Base-by-base conservation (phyloP, 2,888 invertebrate genomes). In the Tryphoninae sp. region DNA sequence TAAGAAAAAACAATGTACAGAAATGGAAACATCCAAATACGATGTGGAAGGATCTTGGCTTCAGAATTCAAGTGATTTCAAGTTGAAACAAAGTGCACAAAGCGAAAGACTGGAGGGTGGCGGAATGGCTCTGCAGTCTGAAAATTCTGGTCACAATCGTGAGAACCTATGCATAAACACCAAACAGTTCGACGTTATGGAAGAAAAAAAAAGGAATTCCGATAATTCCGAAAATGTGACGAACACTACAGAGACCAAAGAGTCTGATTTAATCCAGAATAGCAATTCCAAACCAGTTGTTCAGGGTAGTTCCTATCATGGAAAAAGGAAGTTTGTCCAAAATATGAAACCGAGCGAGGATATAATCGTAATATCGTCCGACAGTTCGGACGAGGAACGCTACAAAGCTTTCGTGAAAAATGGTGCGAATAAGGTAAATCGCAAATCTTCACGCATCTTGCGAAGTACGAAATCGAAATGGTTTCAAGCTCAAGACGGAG, bases 291-390 rank as follows among this genome's bases (percentile, higher is more conserved):
- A 33, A 0, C 33, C 33, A 7, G 1, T 6, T 6, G 33, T 33
- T 1, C 7, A 33, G 7, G 6, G 45, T 13, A 45, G 7, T 45
- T 45, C 2, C 8, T 13, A 19, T 19, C 55, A 8, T 19, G 9
- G 19, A 19, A 19, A 55, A 55, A 19, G 16, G 16, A 16, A 4
- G 9, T 16, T 26, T 16, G 11, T 16, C n/a, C 9, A 45, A 68
- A 62, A 58, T 61, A 33, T 45, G 3, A 19, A 11, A 16, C 42
- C 11, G 16, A 55, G 19, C 23, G 53, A 42, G 22, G 65, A 69
- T 22, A 51, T 82, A 22, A 82, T 82, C 51, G 73, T 76, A 3
- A 82, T 82, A 53, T 80, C 77, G 55, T 77, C 79, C 33, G 82
- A 82, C 51, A 77, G 59, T 69, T 82, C 82, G 68, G 77, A 77